A percentile compares a stretch with the other conserved stretches of the same genome.
Conservation (phyloP, 2,797 vertebrate genomes). For the Cacajao melanocephalus region DNA sequence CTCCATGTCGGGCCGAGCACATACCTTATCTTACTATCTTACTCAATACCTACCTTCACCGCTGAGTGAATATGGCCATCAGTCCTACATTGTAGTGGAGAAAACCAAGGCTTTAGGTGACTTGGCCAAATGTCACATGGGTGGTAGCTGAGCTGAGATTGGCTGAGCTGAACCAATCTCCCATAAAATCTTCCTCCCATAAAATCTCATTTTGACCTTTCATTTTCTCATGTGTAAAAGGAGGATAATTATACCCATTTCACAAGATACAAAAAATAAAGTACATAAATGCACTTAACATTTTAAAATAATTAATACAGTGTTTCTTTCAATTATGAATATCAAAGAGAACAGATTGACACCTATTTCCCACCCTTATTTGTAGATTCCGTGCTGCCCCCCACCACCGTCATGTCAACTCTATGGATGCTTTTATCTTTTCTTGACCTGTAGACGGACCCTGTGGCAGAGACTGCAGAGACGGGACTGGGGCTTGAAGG, state of each 20-base stretch:
- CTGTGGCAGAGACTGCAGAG: background rate
- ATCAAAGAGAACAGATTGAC: background rate
- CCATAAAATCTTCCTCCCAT: background rate
- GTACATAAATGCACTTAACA: fast-evolving
- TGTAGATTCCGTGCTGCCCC: background rate
- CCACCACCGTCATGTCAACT: background rate
- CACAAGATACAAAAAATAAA: background rate
- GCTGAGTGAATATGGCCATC: background rate
- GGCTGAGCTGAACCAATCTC: background rate
- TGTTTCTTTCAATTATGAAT: background rate
- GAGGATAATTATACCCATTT: background rate
- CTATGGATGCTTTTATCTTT: background rate
- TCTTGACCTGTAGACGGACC: background rate
- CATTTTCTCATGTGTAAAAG: background rate
- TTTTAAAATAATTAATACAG: background rate
- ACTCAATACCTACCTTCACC: no score
- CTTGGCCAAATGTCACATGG: background rate
- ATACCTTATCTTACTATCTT: no score
- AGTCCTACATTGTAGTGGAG: background rate
- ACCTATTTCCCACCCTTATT: background rate
- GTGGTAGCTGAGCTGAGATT: background rate
- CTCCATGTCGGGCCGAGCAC: background rate
- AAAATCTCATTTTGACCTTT: background rate
- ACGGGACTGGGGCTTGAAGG: background rate
- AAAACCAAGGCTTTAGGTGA: background rate